phyloP scores from a whole-genome alignment of 92 coral and sea anemone genomes.

The Blastomussa wellsi region DNA sequence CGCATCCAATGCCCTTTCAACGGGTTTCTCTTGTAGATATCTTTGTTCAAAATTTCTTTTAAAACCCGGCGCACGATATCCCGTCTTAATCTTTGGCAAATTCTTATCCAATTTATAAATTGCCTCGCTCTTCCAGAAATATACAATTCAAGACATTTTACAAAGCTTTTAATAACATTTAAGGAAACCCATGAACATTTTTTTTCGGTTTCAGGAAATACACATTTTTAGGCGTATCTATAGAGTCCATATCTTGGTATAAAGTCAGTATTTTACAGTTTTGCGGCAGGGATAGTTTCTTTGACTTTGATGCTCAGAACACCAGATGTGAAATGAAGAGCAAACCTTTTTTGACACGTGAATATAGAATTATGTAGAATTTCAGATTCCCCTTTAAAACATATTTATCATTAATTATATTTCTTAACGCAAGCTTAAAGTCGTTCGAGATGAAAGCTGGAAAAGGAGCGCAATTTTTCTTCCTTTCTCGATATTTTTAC shows the following conservation, averaged over 20 bases:
- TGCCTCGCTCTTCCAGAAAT: neutral
- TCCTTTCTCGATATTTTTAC: neutral
- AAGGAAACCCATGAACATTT: constrained; percentile 6
- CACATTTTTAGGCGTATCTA: neutral
- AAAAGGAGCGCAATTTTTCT: neutral
- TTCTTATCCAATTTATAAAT: constrained; percentile 23
- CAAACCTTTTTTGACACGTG: constrained; percentile 10
- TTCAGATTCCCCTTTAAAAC: constrained; percentile 17
- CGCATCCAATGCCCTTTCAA: neutral
- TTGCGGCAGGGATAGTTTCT: constrained; percentile 5
- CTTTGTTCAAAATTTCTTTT: constrained; percentile 16
- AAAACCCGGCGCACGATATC: constrained; percentile 11
- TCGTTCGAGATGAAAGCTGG: neutral
- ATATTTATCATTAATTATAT: constrained; percentile 24
- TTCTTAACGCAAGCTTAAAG: constrained; percentile 16
- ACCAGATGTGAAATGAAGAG: constrained; percentile 24
- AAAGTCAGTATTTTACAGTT: neutral
- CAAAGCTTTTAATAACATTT: neutral
- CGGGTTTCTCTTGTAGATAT: neutral
- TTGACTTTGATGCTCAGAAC: constrained; percentile 19
- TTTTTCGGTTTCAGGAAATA: constrained; percentile 2
- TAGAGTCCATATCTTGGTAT: constrained; percentile 17
- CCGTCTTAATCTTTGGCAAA: neutral
- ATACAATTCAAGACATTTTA: neutral
- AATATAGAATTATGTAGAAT: constrained; percentile 11